Percentiles rank a stretch among this genome's conserved stretches.
phyloP scores from a whole-genome alignment of 2,797 vertebrate genomes.

The Falco naumanni region DNA sequence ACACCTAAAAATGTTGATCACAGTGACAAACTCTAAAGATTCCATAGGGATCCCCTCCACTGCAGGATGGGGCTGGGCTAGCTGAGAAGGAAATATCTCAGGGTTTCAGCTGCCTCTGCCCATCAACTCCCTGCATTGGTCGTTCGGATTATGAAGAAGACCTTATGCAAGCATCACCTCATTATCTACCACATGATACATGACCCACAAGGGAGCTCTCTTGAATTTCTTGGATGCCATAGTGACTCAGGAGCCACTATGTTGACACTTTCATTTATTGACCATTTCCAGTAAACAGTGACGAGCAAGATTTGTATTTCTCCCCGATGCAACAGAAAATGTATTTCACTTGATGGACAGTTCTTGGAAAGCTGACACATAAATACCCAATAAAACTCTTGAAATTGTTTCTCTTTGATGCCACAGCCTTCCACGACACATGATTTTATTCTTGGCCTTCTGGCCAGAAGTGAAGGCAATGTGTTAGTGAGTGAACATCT shows the following conservation, averaged over 20 bases:
- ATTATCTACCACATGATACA: not conserved
- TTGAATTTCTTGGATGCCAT: not conserved
- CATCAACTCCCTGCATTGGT: fast-evolving
- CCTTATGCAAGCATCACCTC: not conserved
- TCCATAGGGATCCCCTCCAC: not conserved
- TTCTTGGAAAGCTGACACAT: not conserved
- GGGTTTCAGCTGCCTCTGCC: not conserved
- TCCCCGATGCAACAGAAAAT: not conserved
- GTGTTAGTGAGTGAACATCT: not conserved
- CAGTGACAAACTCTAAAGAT: not conserved
- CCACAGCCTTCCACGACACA: not conserved
- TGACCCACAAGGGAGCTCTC: not conserved
- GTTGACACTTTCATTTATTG: not conserved
- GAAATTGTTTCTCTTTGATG: not conserved
- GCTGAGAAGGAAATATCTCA: not conserved
- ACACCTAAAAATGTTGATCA: not conserved
- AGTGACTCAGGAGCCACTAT: not conserved
- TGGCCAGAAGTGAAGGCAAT: not conserved
- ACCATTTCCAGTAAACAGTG: not conserved
- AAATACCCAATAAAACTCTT: not conserved
- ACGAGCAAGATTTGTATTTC: not conserved
- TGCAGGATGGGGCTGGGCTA: not conserved
- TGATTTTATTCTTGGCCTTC: not conserved
- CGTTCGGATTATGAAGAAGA: not conserved
- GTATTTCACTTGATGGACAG: not conserved